Evolutionary conservation across 2,888 invertebrate genomes (phyloP), one percentile per base, ranked within the genome.

Genomic region (Ophioninae sp.): DNA sequence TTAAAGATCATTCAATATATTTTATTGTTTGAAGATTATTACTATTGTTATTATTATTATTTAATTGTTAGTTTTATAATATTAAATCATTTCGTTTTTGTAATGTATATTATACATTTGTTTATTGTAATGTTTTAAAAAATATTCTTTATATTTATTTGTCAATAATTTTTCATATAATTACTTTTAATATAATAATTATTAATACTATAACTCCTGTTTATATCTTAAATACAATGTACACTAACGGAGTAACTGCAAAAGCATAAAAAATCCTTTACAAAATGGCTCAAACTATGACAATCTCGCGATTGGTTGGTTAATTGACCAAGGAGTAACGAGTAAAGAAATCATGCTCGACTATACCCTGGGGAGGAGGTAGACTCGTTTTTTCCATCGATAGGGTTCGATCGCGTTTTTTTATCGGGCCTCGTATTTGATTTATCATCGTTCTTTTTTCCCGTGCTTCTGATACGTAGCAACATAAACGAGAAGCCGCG

Each of bases 401-500:
- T 3, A 3, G 30, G 30, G 3, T 30, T 30, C 30, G 1, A 30
- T 30, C 30, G 30, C 30, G 30, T 30, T 30, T 30, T 13, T 51
- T 51, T 51, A 51, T 10, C 3, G 2, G 51, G 13, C 10, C 13
- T 51, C 51, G 13, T 51, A 9, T 51, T 51, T 51, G 10, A 2
- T 17, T 56, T 51, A 61, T 61, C n/a, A 10, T 73, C 41, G 67
- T 64, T 67, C 20, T 41, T 59, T 59, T 59, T 59, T 22, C 41
- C 51, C 51, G 13, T 51, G 51, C 51, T 51, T 51, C 17, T 17
- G 51, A 17, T 17, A 51, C 17, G 0, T 17, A 51, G 59, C 30
- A 30, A 37, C 30, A 64, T 64, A 6, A 64, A 10, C 13, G 51
- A 23, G 20, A 41, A 23, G 30, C 39, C 9, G 30, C 73, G 39